Conservation (phyloP, 2,888 invertebrate genomes). For the Heteromyza rotundicornis region DNA sequence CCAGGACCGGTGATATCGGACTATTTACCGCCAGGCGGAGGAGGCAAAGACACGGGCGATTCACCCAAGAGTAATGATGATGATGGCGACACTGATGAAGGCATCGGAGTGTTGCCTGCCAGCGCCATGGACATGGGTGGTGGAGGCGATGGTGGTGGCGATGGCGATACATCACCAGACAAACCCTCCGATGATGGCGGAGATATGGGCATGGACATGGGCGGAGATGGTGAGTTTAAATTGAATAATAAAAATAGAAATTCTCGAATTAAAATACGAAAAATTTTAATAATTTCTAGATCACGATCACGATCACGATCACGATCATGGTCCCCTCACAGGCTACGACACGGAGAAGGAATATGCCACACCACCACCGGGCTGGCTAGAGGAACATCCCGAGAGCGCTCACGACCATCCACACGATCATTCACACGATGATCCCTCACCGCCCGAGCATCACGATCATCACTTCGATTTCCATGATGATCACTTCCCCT, state of each 20-base stretch:
- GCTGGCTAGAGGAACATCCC: slow-evolving; percentile 53
- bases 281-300: slow-evolving; percentile 14
- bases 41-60: slow-evolving; percentile 11
- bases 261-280: slow-evolving; percentile 13
- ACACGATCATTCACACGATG: slow-evolving; percentile 35
- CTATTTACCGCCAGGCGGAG: slow-evolving; percentile 32
- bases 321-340: slow-evolving; percentile 33
- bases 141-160: slow-evolving; percentile 4
- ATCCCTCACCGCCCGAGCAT: slow-evolving; percentile 31
- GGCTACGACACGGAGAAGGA: slow-evolving; percentile 53
- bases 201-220: slow-evolving; percentile 12
- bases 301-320: slow-evolving; percentile 30
- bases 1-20: slow-evolving; percentile 39
- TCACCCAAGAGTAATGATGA: slow-evolving; percentile 17
- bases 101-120: slow-evolving; percentile 49
- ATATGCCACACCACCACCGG: slow-evolving; percentile 59
- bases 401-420: slow-evolving; percentile 40
- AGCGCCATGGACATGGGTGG: slow-evolving; percentile 44
- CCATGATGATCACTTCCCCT: slow-evolving; percentile 34
- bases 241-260: slow-evolving; percentile 2
- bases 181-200: no score
- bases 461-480: slow-evolving; percentile 49
- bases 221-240: slow-evolving; percentile 6
- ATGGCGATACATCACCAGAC: slow-evolving; percentile 19
- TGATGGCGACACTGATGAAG: slow-evolving; percentile 34